phyloP scores from a whole-genome alignment of 2,113 vertebrate genomes.

The Tonatia bakeri region DNA sequence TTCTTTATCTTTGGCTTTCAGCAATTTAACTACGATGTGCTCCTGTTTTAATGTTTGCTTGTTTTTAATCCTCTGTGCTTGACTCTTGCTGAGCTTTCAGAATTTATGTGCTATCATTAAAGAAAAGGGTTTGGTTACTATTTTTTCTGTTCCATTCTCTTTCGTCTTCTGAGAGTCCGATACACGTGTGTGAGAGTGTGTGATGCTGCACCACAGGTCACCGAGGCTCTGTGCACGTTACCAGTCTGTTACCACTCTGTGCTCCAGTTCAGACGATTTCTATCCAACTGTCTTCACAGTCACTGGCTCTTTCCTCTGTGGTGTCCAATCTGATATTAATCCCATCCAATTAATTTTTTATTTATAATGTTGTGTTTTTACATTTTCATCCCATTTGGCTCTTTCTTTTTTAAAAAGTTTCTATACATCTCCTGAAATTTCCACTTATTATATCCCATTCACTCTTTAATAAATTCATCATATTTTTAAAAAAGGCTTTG shows the following conservation, averaged over 20 bases:
- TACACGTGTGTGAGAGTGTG: not conserved
- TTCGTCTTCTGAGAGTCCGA: not conserved
- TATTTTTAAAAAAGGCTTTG: not conserved
- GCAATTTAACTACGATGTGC: not conserved
- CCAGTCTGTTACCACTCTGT: not conserved
- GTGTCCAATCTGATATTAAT: not conserved
- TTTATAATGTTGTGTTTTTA: not conserved
- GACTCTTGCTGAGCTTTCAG: not conserved
- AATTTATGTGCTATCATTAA: not conserved
- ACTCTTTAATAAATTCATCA: not conserved
- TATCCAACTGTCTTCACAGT: not conserved
- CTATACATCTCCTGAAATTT: not conserved
- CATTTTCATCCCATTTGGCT: not conserved
- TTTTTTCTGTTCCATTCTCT: not conserved
- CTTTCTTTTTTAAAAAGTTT: not conserved
- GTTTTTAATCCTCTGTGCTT: not conserved
- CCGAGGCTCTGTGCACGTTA: not conserved
- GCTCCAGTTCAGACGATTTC: not conserved
- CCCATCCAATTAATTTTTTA: not conserved
- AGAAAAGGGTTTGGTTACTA: not conserved
- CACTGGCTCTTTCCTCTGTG: not conserved
- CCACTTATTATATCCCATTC: not conserved
- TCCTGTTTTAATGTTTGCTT: not conserved
- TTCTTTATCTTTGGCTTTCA: not conserved
- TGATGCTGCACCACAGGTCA: no score